Evolutionary conservation across 2,888 invertebrate genomes (phyloP).

Genomic region (Argynnis bischoffii): DNA sequence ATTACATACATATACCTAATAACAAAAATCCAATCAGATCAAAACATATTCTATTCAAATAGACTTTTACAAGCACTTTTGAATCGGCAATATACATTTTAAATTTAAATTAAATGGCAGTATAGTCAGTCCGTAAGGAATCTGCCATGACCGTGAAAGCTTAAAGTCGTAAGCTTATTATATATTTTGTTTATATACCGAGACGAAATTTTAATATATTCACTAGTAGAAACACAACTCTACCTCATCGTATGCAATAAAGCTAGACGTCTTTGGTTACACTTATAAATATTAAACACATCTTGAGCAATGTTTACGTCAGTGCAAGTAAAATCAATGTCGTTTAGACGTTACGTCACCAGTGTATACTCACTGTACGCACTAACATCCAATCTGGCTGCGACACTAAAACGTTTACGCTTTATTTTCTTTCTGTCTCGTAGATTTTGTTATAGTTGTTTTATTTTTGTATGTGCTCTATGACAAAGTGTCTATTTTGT

Average conservation of each 20-base stretch:
- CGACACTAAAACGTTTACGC: neutral
- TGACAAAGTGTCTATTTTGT: neutral
- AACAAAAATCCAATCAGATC: too few relatives aligned
- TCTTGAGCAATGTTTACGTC: slow-evolving; percentile 30
- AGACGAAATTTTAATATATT: too few relatives aligned
- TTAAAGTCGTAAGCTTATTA: too few relatives aligned
- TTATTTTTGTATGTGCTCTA: neutral
- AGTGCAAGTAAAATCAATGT: slow-evolving; percentile 28
- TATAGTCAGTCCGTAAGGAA: too few relatives aligned
- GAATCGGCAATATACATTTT: too few relatives aligned
- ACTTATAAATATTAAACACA: slow-evolving; percentile 30
- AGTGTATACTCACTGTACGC: neutral
- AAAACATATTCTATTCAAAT: too few relatives aligned
- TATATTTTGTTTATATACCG: too few relatives aligned
- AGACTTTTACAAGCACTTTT: too few relatives aligned
- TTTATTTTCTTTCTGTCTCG: neutral
- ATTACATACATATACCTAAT: too few relatives aligned
- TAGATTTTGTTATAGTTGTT: neutral
- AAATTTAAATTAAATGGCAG: too few relatives aligned
- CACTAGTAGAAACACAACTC: too few relatives aligned
- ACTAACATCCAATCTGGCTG: neutral
- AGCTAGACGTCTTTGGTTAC: neutral
- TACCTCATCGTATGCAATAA: neutral
- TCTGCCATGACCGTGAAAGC: too few relatives aligned
- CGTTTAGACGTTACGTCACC: slow-evolving; percentile 17